phyloP scores from a whole-genome alignment of 2,113 vertebrate species.

The Tragelaphus strepsiceros region DNA sequence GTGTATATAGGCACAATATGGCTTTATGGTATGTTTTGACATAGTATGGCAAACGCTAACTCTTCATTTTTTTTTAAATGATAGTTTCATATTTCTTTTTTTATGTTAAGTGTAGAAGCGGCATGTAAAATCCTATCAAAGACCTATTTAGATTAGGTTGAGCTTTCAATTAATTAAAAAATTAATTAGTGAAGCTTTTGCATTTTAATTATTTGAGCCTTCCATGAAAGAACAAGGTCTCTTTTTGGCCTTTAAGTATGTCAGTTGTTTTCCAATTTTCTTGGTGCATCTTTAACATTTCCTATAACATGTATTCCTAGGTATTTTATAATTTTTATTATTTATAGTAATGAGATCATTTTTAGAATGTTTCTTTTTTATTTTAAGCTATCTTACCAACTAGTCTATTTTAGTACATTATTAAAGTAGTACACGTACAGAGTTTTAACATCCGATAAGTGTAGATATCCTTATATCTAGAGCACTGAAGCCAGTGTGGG shows the following conservation, averaged over 20 bases:
- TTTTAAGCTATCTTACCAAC: not conserved
- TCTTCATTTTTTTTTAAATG: not conserved
- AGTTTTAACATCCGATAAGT: not conserved
- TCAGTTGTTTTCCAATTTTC: not conserved
- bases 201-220: not conserved
- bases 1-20: not conserved
- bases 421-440: not conserved
- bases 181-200: not conserved
- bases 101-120: not conserved
- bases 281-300: not conserved
- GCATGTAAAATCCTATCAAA: not conserved
- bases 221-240: not conserved
- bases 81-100: not conserved
- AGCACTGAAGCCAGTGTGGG: not conserved
- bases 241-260: not conserved
- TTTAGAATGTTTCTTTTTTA: not conserved
- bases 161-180: conserved; percentile 7
- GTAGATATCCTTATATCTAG: not conserved
- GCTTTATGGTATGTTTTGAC: not conserved
- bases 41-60: not conserved
- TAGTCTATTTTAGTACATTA: not conserved
- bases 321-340: not conserved
- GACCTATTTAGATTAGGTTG: not conserved
- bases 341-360: not conserved
- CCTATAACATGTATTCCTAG: not conserved